These are phyloP conservation scores for Girardinichthys multiradiatus DNA, from an alignment of 2,113 vertebrate species.

Conservation along the genomic window DNA sequence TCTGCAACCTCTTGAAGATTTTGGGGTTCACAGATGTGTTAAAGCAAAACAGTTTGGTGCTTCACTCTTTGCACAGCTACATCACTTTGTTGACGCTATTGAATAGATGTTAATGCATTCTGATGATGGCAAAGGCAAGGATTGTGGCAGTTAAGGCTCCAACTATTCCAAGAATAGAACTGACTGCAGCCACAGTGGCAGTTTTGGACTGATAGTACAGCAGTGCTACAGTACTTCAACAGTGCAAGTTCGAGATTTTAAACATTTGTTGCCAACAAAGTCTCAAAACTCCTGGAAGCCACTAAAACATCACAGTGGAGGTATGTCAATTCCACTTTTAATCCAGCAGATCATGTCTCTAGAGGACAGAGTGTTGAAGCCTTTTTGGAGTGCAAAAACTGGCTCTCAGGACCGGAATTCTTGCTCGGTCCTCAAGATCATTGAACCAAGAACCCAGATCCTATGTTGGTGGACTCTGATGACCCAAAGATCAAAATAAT, in stretches of 20 bases:
- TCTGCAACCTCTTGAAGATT: slow-evolving; percentile 11
- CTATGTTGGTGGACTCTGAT: too few relatives aligned
- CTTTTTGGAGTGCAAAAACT: too few relatives aligned
- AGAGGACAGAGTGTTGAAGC: too few relatives aligned
- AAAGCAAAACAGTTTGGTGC: slow-evolving; percentile 17
- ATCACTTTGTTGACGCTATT: slow-evolving; percentile 7
- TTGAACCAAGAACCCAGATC: too few relatives aligned
- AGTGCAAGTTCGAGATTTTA: background rate
- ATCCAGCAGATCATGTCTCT: slow-evolving; percentile 18
- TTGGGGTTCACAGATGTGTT: slow-evolving; percentile 37
- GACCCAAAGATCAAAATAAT: too few relatives aligned
- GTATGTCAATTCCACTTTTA: slow-evolving; percentile 7
- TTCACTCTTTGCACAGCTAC: background rate
- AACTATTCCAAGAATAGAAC: too few relatives aligned
- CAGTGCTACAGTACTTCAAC: background rate
- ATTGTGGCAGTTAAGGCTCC: slow-evolving; percentile 10
- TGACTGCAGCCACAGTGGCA: too few relatives aligned
- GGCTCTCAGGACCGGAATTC: too few relatives aligned
- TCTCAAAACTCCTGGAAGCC: background rate
- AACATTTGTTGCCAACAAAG: background rate
- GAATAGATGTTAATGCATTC: slow-evolving; percentile 7
- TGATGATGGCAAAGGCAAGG: slow-evolving; percentile 41
- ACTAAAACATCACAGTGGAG: slow-evolving; percentile 7
- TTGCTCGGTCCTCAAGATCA: too few relatives aligned
- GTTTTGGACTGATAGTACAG: slow-evolving; percentile 5